phyloP scores from a whole-genome alignment of 2,888 invertebrate species.

The Aplocera efformata region DNA sequence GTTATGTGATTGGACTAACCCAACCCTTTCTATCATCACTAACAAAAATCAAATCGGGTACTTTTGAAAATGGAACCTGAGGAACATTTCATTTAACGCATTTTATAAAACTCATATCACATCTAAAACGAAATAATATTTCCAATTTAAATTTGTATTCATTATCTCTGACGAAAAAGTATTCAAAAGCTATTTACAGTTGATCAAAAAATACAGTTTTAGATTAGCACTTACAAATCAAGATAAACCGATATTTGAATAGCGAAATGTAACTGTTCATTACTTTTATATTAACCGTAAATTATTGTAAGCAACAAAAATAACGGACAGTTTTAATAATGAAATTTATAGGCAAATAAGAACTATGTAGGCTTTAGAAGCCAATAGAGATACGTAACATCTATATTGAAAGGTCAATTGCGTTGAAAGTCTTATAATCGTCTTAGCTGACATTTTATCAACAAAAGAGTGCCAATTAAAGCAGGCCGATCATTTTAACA shows the following conservation, averaged over 20 bases:
- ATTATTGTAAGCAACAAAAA: too few species aligned
- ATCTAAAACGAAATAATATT: too few species aligned
- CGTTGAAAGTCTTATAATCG: conserved; percentile 15
- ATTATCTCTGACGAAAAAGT: too few species aligned
- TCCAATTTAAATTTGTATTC: too few species aligned
- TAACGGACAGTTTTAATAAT: too few species aligned
- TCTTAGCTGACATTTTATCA: conserved; percentile 47
- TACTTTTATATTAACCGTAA: not conserved
- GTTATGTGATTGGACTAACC: conserved; percentile 8
- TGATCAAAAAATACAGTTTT: too few species aligned
- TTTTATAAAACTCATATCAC: too few species aligned
- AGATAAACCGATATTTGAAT: conserved; percentile 4
- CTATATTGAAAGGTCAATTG: conserved; percentile 13
- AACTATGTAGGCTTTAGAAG: conserved; percentile 1
- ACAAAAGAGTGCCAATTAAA: conserved; percentile 57
- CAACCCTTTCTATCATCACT: not conserved
- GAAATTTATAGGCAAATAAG: too few species aligned
- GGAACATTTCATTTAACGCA: too few species aligned
- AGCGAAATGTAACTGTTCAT: conserved; percentile 2
- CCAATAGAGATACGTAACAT: not conserved
- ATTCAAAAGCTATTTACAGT: too few species aligned
- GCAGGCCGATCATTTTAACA: conserved; percentile 61
- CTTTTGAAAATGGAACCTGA: not conserved
- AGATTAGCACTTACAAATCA: not conserved
- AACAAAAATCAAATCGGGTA: not conserved